These are phyloP conservation scores for Micrasema minimum DNA, from an alignment of 1,140 invertebrate genomes.

Conservation along the genomic window DNA sequence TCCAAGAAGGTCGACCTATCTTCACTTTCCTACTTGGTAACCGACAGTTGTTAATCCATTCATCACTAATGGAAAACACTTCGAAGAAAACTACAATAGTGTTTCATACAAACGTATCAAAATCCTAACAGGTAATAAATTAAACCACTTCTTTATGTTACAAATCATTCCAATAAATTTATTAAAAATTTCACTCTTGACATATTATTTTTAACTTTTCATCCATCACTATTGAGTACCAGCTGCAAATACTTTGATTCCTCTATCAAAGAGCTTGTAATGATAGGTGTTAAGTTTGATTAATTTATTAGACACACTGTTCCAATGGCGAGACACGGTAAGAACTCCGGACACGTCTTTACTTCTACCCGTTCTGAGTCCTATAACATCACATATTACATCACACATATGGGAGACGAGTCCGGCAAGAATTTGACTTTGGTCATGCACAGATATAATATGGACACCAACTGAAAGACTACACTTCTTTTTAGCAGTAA, in stretches of 20 bases:
- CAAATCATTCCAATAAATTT: too few relatives aligned
- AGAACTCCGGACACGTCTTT: conserved; percentile 74
- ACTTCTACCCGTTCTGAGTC: conserved; percentile 74
- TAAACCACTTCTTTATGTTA: background rate
- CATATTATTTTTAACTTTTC: too few relatives aligned
- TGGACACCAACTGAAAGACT: conserved; percentile 60
- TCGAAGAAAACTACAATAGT: background rate
- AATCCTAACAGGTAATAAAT: conserved; percentile 15
- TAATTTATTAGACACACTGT: conserved; percentile 57
- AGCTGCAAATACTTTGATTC: conserved; percentile 76
- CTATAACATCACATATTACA: conserved; percentile 71
- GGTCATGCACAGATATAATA: conserved; percentile 68
- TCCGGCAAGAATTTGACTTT: conserved; percentile 67
- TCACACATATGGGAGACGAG: conserved; percentile 71
- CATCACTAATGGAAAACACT: too few relatives aligned
- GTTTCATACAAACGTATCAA: background rate
- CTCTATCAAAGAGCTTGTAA: conserved; percentile 77
- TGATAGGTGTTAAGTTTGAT: conserved; percentile 67
- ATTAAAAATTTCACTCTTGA: too few relatives aligned
- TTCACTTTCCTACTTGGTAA: too few relatives aligned
- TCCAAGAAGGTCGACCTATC: too few relatives aligned
- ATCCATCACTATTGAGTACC: conserved; percentile 60
- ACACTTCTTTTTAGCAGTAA: conserved; percentile 56
- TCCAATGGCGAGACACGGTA: conserved; percentile 66
- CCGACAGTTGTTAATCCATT: too few relatives aligned